These are phyloP conservation scores for Grantiella picta DNA, from an alignment of 2,113 vertebrate species.

Conservation along the genomic window DNA sequence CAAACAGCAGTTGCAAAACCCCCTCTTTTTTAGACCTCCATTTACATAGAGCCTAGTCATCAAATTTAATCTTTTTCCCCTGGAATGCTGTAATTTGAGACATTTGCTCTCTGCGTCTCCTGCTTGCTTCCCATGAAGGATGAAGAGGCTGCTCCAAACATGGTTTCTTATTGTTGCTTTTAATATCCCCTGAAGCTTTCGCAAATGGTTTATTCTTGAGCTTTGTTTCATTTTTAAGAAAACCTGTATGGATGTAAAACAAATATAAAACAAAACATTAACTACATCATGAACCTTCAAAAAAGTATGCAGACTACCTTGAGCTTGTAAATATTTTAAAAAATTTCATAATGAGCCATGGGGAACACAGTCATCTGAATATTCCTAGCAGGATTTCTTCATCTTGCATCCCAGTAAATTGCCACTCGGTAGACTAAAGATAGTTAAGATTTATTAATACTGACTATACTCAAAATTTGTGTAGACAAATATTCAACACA, in stretches of 20 bases:
- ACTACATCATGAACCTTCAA: not conserved
- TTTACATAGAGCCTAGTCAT: slow-evolving; percentile 60
- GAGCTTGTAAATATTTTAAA: not conserved
- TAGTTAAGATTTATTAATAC: not conserved
- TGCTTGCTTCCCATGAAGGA: slow-evolving; percentile 97
- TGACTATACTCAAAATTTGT: not conserved
- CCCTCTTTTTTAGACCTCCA: not conserved
- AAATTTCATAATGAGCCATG: not conserved
- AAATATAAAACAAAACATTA: not conserved
- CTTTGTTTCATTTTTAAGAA: slow-evolving; percentile 47
- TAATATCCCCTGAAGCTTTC: not conserved
- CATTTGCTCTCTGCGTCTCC: slow-evolving; percentile 85
- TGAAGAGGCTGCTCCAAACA: slow-evolving; percentile 79
- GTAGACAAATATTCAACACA: not conserved
- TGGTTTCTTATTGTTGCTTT: slow-evolving; percentile 25
- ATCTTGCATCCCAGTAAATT: not conserved
- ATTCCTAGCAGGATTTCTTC: not conserved
- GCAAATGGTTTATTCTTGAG: slow-evolving; percentile 35
- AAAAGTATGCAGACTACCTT: not conserved
- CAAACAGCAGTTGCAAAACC: not conserved
- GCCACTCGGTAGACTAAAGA: not conserved
- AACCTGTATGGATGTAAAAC: slow-evolving; percentile 26
- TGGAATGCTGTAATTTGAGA: slow-evolving; percentile 89
- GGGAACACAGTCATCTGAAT: not conserved
- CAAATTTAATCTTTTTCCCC: slow-evolving; percentile 96